Evolutionary conservation across 2,888 invertebrate species (phyloP), one percentile per base, ranked within the genome.

Genomic region (Crossocerus cetratus): DNA sequence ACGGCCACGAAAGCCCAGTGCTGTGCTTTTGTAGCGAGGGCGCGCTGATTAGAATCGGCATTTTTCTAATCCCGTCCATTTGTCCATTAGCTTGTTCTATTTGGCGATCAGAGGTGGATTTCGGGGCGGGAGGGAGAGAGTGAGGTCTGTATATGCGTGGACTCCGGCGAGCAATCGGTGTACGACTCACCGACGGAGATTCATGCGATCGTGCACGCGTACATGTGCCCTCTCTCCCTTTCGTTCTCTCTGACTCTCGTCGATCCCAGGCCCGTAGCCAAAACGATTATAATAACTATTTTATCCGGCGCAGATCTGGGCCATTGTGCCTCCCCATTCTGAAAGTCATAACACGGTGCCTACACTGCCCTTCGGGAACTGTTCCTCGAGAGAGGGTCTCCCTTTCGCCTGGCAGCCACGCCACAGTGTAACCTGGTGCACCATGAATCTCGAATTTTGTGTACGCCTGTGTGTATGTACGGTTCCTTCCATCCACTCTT

Each of bases 231-330:
- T 45, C n/a, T 61, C 43, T 54, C 20, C 45, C 13, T n/a, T 22
- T 61, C 42, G 49, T 32, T 65, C 60, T 65, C 60, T 55, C 60
- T 56, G 58, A 69, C 54, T 16, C 55, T 67, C 32, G 42, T 43
- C 11, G 45, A 65, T 82, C 81, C 81, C 71, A 66, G 62, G 57
- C 72, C 80, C 86, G 83, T 81, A 83, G 83, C 85, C 86, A 87
- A 87, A 88, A 89, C 88, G 88, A 89, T 89, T 89, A 89, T 90
- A 90, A 90, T 89, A 89, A 89, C 89, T 89, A 90, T 89, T 90
- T 90, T 90, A 90, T 90, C 90, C 87, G 86, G 86, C 86, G 85
- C 83, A 84, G 88, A 90, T 90, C 90, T 90, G 88, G 87, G 81
- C 89, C 88, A 90, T 90, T 90, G 90, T 90, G 87, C 84, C 83